Evolutionary conservation across 2,797 vertebrate genomes (phyloP).

Genomic region (Rhinogobio ventralis): DNA sequence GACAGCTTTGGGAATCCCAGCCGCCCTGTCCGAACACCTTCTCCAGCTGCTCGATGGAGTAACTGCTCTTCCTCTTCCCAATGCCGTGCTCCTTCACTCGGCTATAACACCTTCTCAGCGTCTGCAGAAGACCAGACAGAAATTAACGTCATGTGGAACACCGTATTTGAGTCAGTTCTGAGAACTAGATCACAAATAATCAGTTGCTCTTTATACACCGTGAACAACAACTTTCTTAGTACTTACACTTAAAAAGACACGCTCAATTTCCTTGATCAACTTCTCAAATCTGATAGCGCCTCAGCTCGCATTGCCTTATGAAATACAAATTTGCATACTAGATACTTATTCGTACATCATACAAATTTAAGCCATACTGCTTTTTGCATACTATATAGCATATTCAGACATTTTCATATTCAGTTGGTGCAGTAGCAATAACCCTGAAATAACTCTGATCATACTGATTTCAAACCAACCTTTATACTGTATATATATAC

Average conservation of each 20-base stretch:
- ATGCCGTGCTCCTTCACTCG: slow-evolving; percentile 98
- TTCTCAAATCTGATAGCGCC: background rate
- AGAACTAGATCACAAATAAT: background rate
- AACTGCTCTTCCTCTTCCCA: slow-evolving; percentile 98
- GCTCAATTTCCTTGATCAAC: background rate
- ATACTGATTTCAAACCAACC: background rate
- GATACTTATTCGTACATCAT: background rate
- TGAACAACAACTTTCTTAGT: background rate
- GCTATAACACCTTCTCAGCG: slow-evolving; percentile 96
- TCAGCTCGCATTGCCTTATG: background rate
- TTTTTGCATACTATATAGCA: background rate
- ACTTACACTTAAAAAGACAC: background rate
- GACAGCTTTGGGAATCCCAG: slow-evolving; percentile 97
- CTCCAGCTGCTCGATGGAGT: slow-evolving; percentile 98
- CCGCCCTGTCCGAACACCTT: slow-evolving; percentile 98
- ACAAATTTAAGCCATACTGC: background rate
- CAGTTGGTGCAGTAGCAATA: background rate
- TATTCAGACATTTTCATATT: background rate
- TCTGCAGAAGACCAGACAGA: slow-evolving; percentile 75
- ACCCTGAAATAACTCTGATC: background rate
- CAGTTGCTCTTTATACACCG: background rate
- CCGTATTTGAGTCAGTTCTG: background rate
- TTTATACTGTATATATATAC: too few relatives aligned
- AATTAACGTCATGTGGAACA: background rate
- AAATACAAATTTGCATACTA: background rate